Conservation (phyloP, 2,113 vertebrate species). For the Ophiodon elongatus region DNA sequence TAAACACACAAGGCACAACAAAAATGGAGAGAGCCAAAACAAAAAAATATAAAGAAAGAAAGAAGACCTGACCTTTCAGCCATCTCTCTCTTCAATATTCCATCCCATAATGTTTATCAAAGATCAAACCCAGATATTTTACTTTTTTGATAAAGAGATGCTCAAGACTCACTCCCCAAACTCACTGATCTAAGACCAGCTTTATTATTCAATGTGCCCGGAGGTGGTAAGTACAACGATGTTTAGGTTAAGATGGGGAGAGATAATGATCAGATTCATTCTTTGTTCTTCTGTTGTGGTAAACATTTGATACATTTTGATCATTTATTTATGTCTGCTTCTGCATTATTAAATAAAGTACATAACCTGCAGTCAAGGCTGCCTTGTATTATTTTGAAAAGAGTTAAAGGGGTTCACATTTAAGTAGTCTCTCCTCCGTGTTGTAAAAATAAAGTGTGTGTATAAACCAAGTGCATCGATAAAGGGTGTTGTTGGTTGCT, state of each 20-base stretch:
- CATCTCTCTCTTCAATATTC: background rate
- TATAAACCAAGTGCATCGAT: background rate
- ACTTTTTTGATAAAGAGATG: background rate
- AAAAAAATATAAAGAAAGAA: background rate
- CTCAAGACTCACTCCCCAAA: background rate
- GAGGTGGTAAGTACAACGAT: background rate
- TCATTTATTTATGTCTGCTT: background rate
- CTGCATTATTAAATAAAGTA: conserved; percentile 1
- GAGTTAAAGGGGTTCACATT: background rate
- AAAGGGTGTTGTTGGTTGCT: background rate
- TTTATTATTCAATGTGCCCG: background rate
- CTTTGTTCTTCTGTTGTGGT: background rate
- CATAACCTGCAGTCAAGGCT: background rate
- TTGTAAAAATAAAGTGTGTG: background rate
- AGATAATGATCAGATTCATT: background rate
- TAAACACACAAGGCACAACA: background rate
- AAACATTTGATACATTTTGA: background rate
- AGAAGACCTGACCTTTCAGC: background rate
- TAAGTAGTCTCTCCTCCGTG: background rate
- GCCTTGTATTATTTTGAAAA: background rate
- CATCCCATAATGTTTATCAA: background rate
- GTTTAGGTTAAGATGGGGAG: background rate
- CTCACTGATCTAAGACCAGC: background rate
- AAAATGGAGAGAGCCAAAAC: background rate
- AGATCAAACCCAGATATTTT: background rate